phyloP scores from a whole-genome alignment of 1,140 invertebrate species.

The Brachionus manjavacas region DNA sequence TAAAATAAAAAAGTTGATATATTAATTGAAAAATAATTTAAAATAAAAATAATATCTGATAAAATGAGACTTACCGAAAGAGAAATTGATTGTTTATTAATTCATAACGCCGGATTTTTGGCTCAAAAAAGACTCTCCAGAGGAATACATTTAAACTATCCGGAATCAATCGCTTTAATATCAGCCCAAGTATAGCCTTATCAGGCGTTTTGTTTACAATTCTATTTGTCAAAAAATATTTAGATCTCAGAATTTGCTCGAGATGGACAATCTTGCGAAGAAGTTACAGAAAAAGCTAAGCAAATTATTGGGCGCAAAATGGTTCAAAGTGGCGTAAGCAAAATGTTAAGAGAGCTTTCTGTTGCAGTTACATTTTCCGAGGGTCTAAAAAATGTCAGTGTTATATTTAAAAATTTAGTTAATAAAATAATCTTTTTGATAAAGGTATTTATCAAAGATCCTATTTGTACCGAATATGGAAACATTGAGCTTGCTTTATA shows the following conservation, averaged over 20 bases:
- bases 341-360: constrained; percentile 53
- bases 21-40: neutral
- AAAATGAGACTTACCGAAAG: constrained; percentile 52
- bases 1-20: neutral
- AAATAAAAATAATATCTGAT: neutral
- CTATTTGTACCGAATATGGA: constrained; percentile 50
- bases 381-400: constrained; percentile 54
- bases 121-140: constrained; percentile 54
- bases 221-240: constrained; percentile 16
- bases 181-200: constrained; percentile 50
- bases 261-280: constrained; percentile 51
- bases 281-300: constrained; percentile 52
- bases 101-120: constrained; percentile 52
- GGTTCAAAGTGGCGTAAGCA: constrained; percentile 51
- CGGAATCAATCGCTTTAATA: constrained; percentile 54
- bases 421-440: constrained; percentile 44
- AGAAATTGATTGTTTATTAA: constrained; percentile 53
- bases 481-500: constrained; percentile 53
- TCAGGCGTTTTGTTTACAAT: neutral
- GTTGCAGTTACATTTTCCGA: constrained; percentile 57
- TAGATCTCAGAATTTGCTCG: constrained; percentile 52
- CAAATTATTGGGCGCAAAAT: constrained; percentile 52
- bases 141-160: constrained; percentile 54
- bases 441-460: constrained; percentile 50
- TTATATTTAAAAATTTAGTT: neutral